phyloP scores from a whole-genome alignment of 2,113 vertebrate species.

The Platycercus adscitus region DNA sequence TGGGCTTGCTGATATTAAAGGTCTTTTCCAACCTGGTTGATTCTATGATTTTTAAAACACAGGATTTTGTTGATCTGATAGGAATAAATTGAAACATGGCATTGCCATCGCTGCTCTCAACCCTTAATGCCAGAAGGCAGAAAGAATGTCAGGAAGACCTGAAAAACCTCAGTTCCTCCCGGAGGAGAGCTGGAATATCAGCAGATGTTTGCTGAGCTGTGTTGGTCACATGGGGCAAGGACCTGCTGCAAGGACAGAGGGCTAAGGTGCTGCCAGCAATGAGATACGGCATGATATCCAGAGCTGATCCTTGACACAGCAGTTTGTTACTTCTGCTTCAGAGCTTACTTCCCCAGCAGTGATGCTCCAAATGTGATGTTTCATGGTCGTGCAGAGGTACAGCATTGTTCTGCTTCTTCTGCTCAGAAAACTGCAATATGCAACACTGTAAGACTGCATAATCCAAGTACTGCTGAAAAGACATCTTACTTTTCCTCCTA shows the following conservation, averaged over 20 bases:
- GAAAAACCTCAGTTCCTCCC: fast-evolving
- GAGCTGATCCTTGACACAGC: not conserved
- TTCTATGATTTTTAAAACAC: not conserved
- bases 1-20: not conserved
- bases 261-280: not conserved
- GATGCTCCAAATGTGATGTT: not conserved
- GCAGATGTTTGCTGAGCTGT: not conserved
- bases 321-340: not conserved
- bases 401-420: not conserved
- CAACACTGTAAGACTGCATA: not conserved
- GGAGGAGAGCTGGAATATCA: not conserved
- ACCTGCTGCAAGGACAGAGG: not conserved
- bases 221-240: not conserved
- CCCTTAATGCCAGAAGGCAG: not conserved
- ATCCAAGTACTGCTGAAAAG: not conserved
- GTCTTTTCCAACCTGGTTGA: not conserved
- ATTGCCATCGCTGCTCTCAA: not conserved
- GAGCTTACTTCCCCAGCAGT: not conserved
- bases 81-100: not conserved
- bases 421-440: not conserved
- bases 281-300: not conserved
- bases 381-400: not conserved
- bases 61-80: not conserved
- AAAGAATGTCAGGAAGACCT: no score
- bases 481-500: not conserved